Evolutionary conservation across 2,888 invertebrate genomes (phyloP).

Genomic region (Amiota communis): DNA sequence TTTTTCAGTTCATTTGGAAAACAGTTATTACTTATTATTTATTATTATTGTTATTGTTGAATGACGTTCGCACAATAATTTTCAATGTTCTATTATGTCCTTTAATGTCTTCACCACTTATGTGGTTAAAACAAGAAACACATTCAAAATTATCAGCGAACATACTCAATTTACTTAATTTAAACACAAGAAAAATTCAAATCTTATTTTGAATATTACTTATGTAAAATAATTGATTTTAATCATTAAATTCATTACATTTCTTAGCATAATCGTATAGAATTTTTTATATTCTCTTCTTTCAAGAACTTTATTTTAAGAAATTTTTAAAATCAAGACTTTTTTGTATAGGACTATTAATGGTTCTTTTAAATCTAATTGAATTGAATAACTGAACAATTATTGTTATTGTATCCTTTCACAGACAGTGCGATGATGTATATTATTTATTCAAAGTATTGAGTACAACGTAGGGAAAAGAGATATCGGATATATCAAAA

Average conservation of each 20-base stretch:
- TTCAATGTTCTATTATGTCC: neutral
- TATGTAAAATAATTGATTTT: neutral
- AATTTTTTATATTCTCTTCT: neutral
- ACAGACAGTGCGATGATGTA: too few species aligned
- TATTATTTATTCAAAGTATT: too few species aligned
- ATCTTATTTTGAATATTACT: neutral
- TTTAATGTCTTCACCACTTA: neutral
- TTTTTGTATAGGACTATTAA: neutral
- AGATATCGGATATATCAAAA: too few species aligned
- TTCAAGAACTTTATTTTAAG: neutral
- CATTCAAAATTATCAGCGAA: constrained; percentile 1
- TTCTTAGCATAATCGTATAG: too few species aligned
- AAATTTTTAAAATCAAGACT: neutral
- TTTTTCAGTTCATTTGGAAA: too few species aligned
- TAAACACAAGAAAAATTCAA: neutral
- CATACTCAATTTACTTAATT: neutral
- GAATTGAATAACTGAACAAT: neutral
- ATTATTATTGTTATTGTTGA: too few species aligned
- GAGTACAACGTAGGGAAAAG: too few species aligned
- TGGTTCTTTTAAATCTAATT: neutral
- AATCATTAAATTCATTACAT: neutral
- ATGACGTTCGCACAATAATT: neutral
- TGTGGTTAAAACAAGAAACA: neutral
- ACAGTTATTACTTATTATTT: too few species aligned
- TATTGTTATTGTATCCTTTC: too few species aligned